Percentiles rank a stretch among this genome's conserved stretches.
phyloP scores from a whole-genome alignment of 1,140 invertebrate species.

The Drosophila sturtevanti region DNA sequence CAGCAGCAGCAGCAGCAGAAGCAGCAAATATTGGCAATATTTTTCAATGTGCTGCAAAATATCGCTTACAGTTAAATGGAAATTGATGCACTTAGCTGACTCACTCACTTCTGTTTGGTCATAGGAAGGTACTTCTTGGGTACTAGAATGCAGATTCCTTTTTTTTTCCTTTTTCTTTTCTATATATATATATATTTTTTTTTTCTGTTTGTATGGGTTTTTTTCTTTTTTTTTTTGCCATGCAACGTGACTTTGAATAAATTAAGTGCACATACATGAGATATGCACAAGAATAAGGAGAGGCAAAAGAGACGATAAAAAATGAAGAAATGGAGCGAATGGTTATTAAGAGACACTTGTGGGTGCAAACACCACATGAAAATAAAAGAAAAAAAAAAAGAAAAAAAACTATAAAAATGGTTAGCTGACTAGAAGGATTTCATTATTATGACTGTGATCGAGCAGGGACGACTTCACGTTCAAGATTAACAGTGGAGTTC shows the following conservation, averaged over 20 bases:
- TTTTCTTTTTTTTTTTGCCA: conserved; percentile 49
- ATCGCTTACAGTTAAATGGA: conserved; percentile 81
- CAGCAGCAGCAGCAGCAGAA: conserved; percentile 54
- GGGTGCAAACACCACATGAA: neutral
- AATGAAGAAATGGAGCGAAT: conserved; percentile 16
- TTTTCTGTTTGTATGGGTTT: neutral
- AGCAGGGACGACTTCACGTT: no score
- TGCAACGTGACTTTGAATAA: conserved; percentile 16
- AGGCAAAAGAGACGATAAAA: neutral
- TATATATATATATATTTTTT: no score
- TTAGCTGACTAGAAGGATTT: no score
- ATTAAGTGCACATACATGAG: conserved; percentile 14
- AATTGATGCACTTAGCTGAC: conserved; percentile 81
- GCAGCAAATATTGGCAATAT: conserved; percentile 61
- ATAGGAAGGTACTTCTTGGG: conserved; percentile 26
- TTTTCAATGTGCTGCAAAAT: conserved; percentile 67
- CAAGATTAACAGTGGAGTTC: no score
- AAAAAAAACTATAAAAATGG: no score
- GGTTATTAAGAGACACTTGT: conserved; percentile 21
- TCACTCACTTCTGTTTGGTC: conserved; percentile 74
- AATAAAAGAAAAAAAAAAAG: no score
- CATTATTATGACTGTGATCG: no score
- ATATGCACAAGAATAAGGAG: conserved; percentile 8
- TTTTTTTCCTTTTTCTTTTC: conserved; percentile 26
- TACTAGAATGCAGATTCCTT: conserved; percentile 6